Evolutionary conservation across 2,888 invertebrate genomes (phyloP).

Genomic region (Folsomia manolachei): DNA sequence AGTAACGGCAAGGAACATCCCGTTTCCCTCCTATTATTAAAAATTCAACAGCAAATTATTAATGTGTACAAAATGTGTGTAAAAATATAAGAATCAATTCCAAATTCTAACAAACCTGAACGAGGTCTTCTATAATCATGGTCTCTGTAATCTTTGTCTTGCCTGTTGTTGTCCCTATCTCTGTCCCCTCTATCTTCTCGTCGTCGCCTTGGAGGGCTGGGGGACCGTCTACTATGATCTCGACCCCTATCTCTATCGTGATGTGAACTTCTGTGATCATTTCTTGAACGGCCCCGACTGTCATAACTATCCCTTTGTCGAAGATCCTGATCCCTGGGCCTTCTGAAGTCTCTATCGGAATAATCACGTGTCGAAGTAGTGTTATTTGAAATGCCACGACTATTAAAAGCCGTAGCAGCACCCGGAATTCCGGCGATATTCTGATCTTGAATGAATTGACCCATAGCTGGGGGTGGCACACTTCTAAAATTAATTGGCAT

Average conservation of each 20-base stretch:
- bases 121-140: constrained; percentile 55
- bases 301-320: neutral
- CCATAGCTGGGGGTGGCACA: neutral
- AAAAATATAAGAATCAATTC: neutral
- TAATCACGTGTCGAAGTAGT: neutral
- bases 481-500: neutral
- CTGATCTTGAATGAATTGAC: too few relatives aligned
- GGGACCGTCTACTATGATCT: constrained; percentile 15
- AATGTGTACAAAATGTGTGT: neutral
- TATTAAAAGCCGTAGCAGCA: too few relatives aligned
- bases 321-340: neutral
- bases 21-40: constrained; percentile 35
- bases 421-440: too few relatives aligned
- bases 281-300: constrained; percentile 9
- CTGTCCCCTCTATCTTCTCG: constrained; percentile 31
- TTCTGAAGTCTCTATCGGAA: constrained; percentile 9
- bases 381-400: neutral
- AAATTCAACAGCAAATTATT: too few relatives aligned
- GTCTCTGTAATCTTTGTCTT: constrained; percentile 29
- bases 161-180: constrained; percentile 24
- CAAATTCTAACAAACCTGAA: constrained; percentile 54
- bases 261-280: neutral
- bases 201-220: constrained; percentile 12
- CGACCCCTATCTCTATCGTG: constrained; percentile 3
- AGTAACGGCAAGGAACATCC: constrained; percentile 66